Conservation (phyloP, 53 echinoderm and acorn worm genomes). For the Zoroaster sp. region DNA sequence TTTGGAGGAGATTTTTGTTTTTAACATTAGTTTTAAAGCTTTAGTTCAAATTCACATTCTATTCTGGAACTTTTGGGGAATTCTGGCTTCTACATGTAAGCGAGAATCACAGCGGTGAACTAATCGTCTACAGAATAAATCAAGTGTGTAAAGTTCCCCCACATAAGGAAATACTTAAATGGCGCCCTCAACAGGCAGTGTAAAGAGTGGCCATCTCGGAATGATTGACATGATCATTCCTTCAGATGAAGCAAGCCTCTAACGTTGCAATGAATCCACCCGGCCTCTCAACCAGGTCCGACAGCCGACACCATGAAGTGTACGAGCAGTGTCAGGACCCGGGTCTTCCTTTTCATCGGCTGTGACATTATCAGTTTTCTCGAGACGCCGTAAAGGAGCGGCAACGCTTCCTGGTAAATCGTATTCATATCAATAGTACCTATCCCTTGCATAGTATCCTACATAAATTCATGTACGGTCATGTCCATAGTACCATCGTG, state of each 20-base stretch:
- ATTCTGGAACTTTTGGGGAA: too few species aligned
- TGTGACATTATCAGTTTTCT: not conserved
- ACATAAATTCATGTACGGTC: too few species aligned
- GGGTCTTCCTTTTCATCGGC: not conserved
- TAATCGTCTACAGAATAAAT: too few species aligned
- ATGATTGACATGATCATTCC: not conserved
- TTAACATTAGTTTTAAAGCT: too few species aligned
- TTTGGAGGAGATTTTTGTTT: too few species aligned
- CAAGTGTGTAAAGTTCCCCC: too few species aligned
- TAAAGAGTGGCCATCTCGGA: not conserved
- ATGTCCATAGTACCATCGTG: not conserved
- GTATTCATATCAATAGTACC: not conserved
- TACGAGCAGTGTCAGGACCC: not conserved
- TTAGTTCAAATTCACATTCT: too few species aligned
- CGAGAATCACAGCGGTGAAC: too few species aligned
- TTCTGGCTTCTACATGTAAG: too few species aligned
- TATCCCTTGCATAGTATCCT: not conserved
- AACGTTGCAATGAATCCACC: constrained; percentile 16
- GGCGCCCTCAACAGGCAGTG: not conserved
- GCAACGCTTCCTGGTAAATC: not conserved
- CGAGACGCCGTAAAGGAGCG: constrained; percentile 8
- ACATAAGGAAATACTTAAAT: not conserved
- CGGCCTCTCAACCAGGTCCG: not conserved
- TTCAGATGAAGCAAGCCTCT: not conserved
- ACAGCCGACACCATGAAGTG: constrained; percentile 1